A percentile compares a stretch with the other conserved stretches of the same genome.
Evolutionary conservation across 2,113 vertebrate species (phyloP).

Genomic region (Arvicanthis niloticus): DNA sequence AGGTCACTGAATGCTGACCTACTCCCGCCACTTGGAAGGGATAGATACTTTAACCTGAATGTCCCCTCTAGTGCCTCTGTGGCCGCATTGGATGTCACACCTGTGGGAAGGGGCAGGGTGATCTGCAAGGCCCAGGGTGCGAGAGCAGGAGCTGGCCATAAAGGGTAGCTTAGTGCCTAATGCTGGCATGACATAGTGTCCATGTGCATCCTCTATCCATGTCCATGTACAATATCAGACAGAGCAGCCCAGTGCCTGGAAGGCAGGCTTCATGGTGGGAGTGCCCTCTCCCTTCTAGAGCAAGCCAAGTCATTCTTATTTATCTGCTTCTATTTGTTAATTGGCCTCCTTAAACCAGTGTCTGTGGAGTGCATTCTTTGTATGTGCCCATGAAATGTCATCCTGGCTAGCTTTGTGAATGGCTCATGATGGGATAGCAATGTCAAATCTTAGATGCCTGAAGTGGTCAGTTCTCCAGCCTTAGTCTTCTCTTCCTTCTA

Average conservation of each 20-base stretch:
- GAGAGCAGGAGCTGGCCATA: not conserved
- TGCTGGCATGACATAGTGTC: not conserved
- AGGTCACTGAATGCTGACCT: not conserved
- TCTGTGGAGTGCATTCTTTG: not conserved
- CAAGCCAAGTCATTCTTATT: no score
- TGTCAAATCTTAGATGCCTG: not conserved
- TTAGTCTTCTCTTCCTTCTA: not conserved
- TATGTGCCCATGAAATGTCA: not conserved
- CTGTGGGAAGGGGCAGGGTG: not conserved
- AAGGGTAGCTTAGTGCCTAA: not conserved
- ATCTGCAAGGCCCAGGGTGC: not conserved
- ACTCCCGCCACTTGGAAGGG: not conserved
- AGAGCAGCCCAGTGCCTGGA: not conserved
- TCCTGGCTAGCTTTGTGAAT: not conserved
- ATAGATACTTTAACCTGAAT: not conserved
- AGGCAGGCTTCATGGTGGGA: not conserved
- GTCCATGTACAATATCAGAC: not conserved
- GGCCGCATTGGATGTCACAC: not conserved
- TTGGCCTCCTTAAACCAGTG: not conserved
- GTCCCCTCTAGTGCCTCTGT: not conserved
- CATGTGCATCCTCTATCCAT: no score
- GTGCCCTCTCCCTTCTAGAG: not conserved
- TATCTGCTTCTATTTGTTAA: not conserved
- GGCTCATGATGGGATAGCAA: not conserved
- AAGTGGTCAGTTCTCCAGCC: not conserved